Base-by-base conservation (phyloP, 2,888 invertebrate genomes). In the Cabera pusaria region DNA sequence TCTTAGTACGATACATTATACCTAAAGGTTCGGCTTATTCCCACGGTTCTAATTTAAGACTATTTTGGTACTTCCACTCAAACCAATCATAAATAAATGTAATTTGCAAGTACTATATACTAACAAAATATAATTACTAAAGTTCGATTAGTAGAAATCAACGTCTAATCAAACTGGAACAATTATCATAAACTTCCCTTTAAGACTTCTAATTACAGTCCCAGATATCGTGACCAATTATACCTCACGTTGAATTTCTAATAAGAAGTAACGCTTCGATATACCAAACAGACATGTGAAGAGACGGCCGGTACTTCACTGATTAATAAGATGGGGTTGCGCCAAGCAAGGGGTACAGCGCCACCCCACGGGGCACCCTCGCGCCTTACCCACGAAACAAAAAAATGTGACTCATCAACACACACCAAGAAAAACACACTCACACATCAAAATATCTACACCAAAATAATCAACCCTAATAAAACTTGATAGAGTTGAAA, bases 341-440 rank as follows among this genome's bases (percentile, higher is more conserved):
- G 68, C 64, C 65, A 66, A 74, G 83, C 78, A 84, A 84, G 84
- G 87, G 86, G 83, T 80, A 72, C 72, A 21, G 42, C 59, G 63
- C 80, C 84, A 81, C 82, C 79, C 79, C 78, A 78, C 85, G 75
- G 61, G 57, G 69, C 80, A 72, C 85, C 86, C 85, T 70, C 74
- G 76, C 84, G 83, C 84, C 84, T 83, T 84, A 86, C 88, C 87
- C 88, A 86, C 88, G 79, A 87, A 88, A 90, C 89, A 90, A 89
- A 88, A 88, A 90, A 89, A 89, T 89, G 89, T 90, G 90, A 90
- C 89, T 90, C 90, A 90, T 90, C 90, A 89, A 89, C 86, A 60
- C 84, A 86, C 84, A 86, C 86, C 53, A 73, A 74, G 75, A 73
- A 75, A 67, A 73, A 72, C 72, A 72, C 74, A 76, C 67, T 46